A percentile compares a stretch with the other conserved stretches of the same genome.
These are phyloP conservation scores for Cotesia vestalis DNA, from an alignment of 1,140 invertebrate genomes.

Conservation along the genomic window DNA sequence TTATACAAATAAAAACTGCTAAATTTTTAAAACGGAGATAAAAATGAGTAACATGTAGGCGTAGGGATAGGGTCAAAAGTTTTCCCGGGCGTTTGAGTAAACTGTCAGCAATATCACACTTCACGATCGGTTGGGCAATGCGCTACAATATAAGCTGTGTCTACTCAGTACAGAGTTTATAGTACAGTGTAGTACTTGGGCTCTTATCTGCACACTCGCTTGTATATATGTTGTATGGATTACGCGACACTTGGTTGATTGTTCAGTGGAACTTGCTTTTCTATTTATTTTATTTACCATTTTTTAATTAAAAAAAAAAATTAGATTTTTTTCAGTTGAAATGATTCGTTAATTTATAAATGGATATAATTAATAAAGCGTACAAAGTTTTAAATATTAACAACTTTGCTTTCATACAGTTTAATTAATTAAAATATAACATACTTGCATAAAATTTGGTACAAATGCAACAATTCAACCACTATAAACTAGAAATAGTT, in stretches of 20 bases:
- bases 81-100: conserved; percentile 8
- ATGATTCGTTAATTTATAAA: no score
- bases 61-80: conserved; percentile 23
- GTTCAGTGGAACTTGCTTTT: background rate
- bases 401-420: no score
- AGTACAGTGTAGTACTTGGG: no score
- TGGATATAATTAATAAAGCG: no score
- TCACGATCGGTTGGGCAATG: conserved; percentile 41
- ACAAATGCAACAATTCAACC: no score
- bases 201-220: conserved; percentile 28
- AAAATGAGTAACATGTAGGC: background rate
- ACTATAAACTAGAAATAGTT: no score
- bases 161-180: conserved; percentile 19
- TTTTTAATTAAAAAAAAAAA: no score
- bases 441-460: no score
- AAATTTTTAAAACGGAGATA: background rate
- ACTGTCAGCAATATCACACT: conserved; percentile 38
- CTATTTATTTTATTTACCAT: no score
- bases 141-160: conserved; percentile 37
- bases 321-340: no score
- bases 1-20: background rate
- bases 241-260: conserved; percentile 48
- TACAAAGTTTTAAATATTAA: no score
- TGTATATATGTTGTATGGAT: conserved; percentile 30
- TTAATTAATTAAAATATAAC: no score